Percentiles rank a stretch among this genome's conserved stretches.
Conservation (phyloP, 2,113 vertebrate genomes). For the Toxostoma redivivum region DNA sequence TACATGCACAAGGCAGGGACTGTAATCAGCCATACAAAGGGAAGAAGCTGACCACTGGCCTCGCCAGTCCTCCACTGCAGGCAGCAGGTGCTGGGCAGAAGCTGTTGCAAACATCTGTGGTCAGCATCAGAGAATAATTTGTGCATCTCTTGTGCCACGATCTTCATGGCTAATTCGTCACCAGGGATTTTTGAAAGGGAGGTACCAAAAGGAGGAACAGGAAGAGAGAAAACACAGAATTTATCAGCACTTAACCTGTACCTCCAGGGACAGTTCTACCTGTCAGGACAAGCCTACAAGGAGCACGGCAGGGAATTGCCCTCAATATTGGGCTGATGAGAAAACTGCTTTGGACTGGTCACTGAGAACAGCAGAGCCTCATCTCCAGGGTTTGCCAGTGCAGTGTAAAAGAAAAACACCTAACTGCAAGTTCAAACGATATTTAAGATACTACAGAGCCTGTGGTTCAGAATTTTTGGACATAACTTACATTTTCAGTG, state of each 20-base stretch:
- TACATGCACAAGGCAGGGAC: accelerated
- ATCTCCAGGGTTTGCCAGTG: neutral
- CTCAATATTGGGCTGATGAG: accelerated
- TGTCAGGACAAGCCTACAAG: neutral
- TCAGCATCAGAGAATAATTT: accelerated
- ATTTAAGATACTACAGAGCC: neutral
- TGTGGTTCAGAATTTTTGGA: neutral
- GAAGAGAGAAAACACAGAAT: neutral
- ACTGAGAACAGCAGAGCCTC: neutral
- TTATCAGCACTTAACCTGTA: neutral
- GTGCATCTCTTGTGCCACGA: accelerated
- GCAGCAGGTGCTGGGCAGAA: neutral
- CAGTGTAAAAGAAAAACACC: neutral
- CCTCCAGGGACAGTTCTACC: neutral
- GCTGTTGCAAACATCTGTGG: neutral
- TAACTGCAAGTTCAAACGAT: neutral
- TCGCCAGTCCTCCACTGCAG: neutral
- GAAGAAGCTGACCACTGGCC: accelerated
- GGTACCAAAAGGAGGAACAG: neutral
- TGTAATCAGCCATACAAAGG: accelerated
- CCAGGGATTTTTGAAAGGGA: accelerated
- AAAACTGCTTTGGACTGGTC: neutral
- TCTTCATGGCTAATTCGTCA: accelerated
- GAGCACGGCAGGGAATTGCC: neutral
- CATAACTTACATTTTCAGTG: neutral